A percentile compares a stretch with the other conserved stretches of the same genome.
phyloP scores from a whole-genome alignment of 2,797 vertebrate species.

The Threskiornis aethiopicus region DNA sequence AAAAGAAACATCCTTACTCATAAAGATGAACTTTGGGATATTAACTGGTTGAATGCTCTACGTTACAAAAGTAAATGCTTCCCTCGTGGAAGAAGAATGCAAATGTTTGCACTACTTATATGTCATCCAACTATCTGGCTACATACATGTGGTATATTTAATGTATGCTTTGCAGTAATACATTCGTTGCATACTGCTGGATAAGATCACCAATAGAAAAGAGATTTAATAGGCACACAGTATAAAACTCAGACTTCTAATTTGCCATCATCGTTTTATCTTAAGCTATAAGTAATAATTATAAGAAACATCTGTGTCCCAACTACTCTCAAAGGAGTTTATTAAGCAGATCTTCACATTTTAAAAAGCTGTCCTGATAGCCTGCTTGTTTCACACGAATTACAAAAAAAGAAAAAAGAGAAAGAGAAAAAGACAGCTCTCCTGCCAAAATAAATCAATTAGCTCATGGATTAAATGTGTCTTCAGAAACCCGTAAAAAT shows the following conservation, averaged over 20 bases:
- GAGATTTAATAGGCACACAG: background rate
- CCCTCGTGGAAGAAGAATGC: background rate
- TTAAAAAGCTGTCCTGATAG: background rate
- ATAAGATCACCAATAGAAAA: background rate
- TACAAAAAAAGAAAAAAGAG: too few species aligned
- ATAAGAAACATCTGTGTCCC: background rate
- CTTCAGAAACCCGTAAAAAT: background rate
- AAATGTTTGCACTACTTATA: background rate
- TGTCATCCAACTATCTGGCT: background rate
- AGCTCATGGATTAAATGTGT: constrained; percentile 6
- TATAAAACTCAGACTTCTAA: background rate
- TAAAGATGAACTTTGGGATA: background rate
- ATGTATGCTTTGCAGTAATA: background rate
- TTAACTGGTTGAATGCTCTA: background rate
- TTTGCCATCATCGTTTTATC: background rate
- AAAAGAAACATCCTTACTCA: background rate
- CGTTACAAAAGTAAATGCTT: background rate
- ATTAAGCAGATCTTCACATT: constrained; percentile 4
- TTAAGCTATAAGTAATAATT: background rate
- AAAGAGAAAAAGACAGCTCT: background rate
- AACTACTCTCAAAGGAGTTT: background rate
- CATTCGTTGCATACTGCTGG: background rate
- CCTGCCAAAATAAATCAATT: constrained; percentile 32
- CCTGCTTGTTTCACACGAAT: background rate
- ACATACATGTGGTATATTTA: background rate